Conservation (phyloP, 2,888 invertebrate genomes). For the Xylocampa areola region DNA sequence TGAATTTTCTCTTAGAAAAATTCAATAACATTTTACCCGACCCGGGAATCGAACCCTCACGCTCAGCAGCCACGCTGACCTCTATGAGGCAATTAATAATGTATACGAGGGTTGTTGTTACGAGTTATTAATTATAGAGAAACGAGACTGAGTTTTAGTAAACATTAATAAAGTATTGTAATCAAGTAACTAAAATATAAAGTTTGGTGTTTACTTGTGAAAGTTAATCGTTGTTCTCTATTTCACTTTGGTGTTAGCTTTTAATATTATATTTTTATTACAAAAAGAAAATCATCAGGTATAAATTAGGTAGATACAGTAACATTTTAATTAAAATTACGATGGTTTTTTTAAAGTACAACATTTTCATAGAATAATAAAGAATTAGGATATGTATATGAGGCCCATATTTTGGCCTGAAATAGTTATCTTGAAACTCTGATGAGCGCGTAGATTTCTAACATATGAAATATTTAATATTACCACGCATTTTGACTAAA, state of each 20-base stretch:
- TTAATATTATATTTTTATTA: not conserved
- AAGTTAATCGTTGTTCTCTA: conserved; percentile 3
- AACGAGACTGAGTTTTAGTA: conserved; percentile 4
- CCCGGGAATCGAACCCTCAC: too few relatives aligned
- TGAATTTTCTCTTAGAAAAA: too few relatives aligned
- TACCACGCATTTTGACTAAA: not conserved
- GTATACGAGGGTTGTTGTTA: not conserved
- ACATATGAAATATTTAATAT: conserved; percentile 22
- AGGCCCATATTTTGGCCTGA: conserved; percentile 5
- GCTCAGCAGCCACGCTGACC: too few relatives aligned
- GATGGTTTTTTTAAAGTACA: not conserved
- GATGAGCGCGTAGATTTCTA: conserved; percentile 11
- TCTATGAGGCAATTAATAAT: not conserved
- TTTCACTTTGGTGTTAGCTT: not conserved
- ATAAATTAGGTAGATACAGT: not conserved
- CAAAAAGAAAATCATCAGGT: not conserved
- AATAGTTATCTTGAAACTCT: conserved; percentile 9
- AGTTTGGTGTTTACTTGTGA: not conserved
- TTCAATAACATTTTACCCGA: too few relatives aligned
- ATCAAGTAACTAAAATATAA: conserved; percentile 6
- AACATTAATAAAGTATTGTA: not conserved
- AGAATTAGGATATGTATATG: conserved; percentile 5
- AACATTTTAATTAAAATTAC: conserved; percentile 3
- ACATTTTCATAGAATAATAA: conserved; percentile 12
- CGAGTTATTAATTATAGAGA: not conserved